Evolutionary conservation across 92 coral and sea anemone species (phyloP), one percentile per base, ranked within the genome.

Genomic region (Desmophyllum pertusum): DNA sequence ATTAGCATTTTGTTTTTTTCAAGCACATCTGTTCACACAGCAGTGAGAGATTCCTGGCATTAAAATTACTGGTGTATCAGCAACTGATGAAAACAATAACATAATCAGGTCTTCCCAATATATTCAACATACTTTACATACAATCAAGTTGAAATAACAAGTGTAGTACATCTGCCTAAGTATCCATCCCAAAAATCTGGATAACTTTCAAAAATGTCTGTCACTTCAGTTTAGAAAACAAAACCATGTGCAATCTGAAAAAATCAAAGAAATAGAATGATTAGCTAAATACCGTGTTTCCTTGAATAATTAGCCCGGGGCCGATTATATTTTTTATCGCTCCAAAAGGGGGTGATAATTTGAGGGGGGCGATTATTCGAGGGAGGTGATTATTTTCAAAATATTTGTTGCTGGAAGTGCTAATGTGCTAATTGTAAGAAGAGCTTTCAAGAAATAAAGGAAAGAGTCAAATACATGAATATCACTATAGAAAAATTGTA

Each of bases 211-310:
- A 46, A 48, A 80, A 80, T 37, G 5, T 33, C 63, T 63, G 29
- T 92, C 89, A 95, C 87, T 95, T 95, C 85, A 95, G 74, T 85
- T 95, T 93, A 66, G 89, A 71, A 86, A 95, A 95, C 84, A 95
- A 77, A n/a, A 29, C 73, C 39, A 81, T 95, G 95, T 70, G 98
- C 83, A 84, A 87, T 92, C 98, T 95, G 93, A 40, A 80, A 87
- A 78, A 41, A 11, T 68, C 35, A n/a, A 73, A 76, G 31, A 42
- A 43, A 62, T 11, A 19, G 19, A 4, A 63, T 48, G 10, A 55
- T 14, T 50, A 48, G 70, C n/a, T n/a, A n/a, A n/a, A n/a, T n/a
- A n/a, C n/a, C n/a, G n/a, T n/a, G n/a, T n/a, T n/a, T n/a, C n/a
- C n/a, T n/a, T n/a, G n/a, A n/a, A n/a, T n/a, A n/a, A n/a, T n/a